These are phyloP conservation scores for Zophobas atratus DNA, from an alignment of 1,140 invertebrate genomes.

Conservation along the genomic window DNA sequence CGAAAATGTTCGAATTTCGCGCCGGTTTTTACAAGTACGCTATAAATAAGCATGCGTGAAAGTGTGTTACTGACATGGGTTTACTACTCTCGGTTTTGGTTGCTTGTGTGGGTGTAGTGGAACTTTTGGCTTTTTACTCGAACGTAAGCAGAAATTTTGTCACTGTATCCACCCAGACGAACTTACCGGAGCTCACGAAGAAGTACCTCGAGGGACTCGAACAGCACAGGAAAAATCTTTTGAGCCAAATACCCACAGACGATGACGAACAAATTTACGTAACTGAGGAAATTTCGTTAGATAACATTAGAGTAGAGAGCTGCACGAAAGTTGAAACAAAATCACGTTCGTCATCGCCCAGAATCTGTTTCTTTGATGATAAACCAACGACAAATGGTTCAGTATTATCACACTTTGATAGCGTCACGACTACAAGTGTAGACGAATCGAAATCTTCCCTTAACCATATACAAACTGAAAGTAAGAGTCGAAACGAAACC, in stretches of 20 bases:
- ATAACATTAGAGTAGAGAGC: constrained; percentile 57
- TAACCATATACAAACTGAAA: no score
- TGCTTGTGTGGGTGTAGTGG: constrained; percentile 80
- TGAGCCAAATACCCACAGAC: neutral
- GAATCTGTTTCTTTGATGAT: constrained; percentile 55
- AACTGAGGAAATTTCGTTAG: constrained; percentile 22
- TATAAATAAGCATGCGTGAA: constrained; percentile 33
- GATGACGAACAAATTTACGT: neutral
- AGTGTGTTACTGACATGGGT: constrained; percentile 71
- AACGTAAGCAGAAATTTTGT: constrained; percentile 67
- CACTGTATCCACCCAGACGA: constrained; percentile 5
- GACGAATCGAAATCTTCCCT: constrained; percentile 18
- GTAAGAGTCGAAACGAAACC: neutral
- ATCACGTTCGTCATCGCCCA: constrained; percentile 52
- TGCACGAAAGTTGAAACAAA: constrained; percentile 15
- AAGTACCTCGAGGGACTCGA: constrained; percentile 13
- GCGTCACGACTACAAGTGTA: constrained; percentile 51
- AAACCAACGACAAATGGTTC: constrained; percentile 33
- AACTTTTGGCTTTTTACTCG: constrained; percentile 75
- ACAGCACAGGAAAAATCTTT: neutral
- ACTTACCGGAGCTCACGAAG: constrained; percentile 5
- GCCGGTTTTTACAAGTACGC: constrained; percentile 30
- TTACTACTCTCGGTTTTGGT: constrained; percentile 79
- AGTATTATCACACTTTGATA: constrained; percentile 26
- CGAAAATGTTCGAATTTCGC: constrained; percentile 47